These are phyloP conservation scores for Protonemura montana DNA, from an alignment of 2,888 invertebrate genomes.

Conservation along the genomic window DNA sequence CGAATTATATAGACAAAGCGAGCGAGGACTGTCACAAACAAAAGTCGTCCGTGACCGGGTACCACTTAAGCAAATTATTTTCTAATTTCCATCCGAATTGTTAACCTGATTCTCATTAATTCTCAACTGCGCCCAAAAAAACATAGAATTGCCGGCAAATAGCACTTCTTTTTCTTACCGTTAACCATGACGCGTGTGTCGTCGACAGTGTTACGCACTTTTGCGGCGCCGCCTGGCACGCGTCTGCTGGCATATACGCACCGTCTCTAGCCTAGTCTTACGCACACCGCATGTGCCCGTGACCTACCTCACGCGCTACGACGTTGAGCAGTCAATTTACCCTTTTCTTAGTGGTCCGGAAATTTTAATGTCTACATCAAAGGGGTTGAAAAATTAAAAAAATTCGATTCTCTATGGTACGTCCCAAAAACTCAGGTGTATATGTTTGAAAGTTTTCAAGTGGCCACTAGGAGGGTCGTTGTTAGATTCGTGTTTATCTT, in stretches of 20 bases:
- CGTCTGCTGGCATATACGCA: background rate
- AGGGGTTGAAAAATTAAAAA: too few species aligned
- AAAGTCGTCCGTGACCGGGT: background rate
- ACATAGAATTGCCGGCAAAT: too few species aligned
- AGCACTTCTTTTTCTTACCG: too few species aligned
- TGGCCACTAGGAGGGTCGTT: too few species aligned
- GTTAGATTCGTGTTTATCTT: too few species aligned
- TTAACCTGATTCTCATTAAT: background rate
- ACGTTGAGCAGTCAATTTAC: background rate
- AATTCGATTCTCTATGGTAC: too few species aligned
- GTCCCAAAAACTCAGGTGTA: too few species aligned
- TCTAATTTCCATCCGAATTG: background rate
- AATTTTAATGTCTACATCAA: slow-evolving; percentile 2
- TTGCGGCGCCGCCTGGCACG: background rate
- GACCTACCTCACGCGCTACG: background rate
- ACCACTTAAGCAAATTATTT: background rate
- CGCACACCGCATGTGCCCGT: slow-evolving; percentile 4
- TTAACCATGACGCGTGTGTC: too few species aligned
- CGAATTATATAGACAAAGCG: background rate
- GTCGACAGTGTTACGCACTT: background rate
- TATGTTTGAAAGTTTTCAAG: too few species aligned
- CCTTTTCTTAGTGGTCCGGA: background rate
- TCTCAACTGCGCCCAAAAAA: too few species aligned
- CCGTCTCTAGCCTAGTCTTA: background rate
- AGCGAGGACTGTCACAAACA: background rate